Evolutionary conservation across 2,113 vertebrate species (phyloP).

Genomic region (Telmatochromis brachygnathus): DNA sequence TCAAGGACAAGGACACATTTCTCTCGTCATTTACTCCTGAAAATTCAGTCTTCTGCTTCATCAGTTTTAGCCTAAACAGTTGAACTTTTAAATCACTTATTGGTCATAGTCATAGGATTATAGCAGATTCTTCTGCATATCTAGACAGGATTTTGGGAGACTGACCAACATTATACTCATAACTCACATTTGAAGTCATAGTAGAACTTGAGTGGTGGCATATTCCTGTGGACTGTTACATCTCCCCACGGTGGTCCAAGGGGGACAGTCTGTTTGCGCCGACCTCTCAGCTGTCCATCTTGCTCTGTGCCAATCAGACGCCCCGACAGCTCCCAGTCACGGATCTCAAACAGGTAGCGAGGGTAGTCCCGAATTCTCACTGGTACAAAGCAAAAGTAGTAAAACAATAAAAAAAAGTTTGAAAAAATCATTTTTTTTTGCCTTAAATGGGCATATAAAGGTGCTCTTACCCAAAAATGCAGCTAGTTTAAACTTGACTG

Average conservation of each 20-base stretch:
- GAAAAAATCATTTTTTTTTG: neutral
- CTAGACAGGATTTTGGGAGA: neutral
- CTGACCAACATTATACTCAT: neutral
- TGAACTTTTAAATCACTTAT: neutral
- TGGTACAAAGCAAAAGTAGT: constrained; percentile 11
- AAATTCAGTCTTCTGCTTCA: neutral
- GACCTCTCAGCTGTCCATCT: constrained; percentile 81
- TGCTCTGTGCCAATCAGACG: constrained; percentile 88
- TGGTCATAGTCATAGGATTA: neutral
- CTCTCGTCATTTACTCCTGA: neutral
- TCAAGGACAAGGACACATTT: neutral
- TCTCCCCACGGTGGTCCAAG: constrained; percentile 90
- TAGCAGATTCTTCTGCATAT: neutral
- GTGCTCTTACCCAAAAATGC: constrained; percentile 84
- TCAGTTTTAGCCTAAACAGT: neutral
- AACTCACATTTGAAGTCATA: constrained; percentile 90
- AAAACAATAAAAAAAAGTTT: neutral
- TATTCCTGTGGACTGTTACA: constrained; percentile 83
- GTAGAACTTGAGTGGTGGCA: constrained; percentile 95
- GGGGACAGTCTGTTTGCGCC: constrained; percentile 77
- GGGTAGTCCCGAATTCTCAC: constrained; percentile 94
- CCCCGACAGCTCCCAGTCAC: constrained; percentile 86
- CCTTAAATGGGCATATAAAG: neutral
- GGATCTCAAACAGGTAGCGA: constrained; percentile 95
- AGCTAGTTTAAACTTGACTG: constrained; percentile 80